These are phyloP conservation scores for Drosophila borealis DNA, from an alignment of 2,888 invertebrate genomes.

Conservation along the genomic window DNA sequence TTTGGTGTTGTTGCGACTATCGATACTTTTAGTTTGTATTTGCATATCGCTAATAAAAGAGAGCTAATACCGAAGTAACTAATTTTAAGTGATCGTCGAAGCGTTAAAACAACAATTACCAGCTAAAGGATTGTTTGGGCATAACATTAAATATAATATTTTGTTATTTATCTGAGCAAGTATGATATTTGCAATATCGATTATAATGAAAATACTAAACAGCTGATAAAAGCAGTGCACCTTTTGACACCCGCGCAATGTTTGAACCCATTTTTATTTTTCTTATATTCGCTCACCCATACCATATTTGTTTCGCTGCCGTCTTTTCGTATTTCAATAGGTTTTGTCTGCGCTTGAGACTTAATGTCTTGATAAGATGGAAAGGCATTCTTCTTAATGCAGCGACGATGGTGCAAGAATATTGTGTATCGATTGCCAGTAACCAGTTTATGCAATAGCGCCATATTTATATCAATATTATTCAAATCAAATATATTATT, in stretches of 20 bases:
- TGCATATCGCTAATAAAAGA: not conserved
- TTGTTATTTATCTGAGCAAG: not conserved
- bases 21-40: constrained; percentile 28
- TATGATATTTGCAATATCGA: constrained; percentile 17
- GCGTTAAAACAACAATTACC: not conserved
- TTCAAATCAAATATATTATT: not conserved
- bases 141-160: not conserved
- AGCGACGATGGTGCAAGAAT: not conserved
- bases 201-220: constrained; percentile 12
- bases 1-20: constrained; percentile 22
- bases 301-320: not conserved
- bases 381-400: not conserved
- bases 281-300: not conserved
- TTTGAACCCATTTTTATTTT: constrained; percentile 12
- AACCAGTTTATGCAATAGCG: not conserved
- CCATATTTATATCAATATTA: not conserved
- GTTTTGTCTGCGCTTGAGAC: not conserved
- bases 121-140: too few relatives aligned
- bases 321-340: not conserved
- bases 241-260: not conserved
- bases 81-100: not conserved
- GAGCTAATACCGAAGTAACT: not conserved
- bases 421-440: not conserved
- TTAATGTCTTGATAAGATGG: not conserved
- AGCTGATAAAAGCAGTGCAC: constrained; percentile 22